Evolutionary conservation across 2,797 vertebrate species (phyloP).

Genomic region (Parauchenoglanis ngamensis): DNA sequence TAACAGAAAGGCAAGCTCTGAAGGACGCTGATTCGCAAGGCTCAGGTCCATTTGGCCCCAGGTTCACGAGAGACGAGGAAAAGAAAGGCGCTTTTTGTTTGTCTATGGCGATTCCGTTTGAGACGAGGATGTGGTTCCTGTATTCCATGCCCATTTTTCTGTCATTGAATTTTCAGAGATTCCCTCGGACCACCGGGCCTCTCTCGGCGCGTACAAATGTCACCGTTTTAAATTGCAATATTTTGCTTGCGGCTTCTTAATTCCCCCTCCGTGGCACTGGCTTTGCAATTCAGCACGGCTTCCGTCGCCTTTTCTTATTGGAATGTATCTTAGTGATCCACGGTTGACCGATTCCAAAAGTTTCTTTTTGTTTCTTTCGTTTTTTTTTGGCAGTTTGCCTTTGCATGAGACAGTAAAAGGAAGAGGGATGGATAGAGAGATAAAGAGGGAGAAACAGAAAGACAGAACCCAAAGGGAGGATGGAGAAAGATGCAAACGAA

Average conservation of each 20-base stretch:
- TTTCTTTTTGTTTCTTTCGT: conserved; percentile 22
- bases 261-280: conserved; percentile 72
- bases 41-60: conserved; percentile 69
- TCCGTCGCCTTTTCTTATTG: conserved; percentile 68
- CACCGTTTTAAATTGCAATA: conserved; percentile 61
- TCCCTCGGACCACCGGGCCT: conserved; percentile 26
- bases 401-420: conserved; percentile 41
- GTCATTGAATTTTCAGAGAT: not conserved
- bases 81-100: conserved; percentile 71
- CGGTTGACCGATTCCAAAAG: conserved; percentile 59
- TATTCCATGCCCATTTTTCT: conserved; percentile 7
- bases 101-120: conserved; percentile 62
- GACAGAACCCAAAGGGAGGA: conserved; percentile 4
- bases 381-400: conserved; percentile 43
- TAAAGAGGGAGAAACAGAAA: conserved; percentile 13
- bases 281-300: conserved; percentile 74
- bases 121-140: conserved; percentile 58
- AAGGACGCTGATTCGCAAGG: conserved; percentile 58
- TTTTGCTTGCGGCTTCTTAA: conserved; percentile 56
- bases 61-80: conserved; percentile 67
- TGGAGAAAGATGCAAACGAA: conserved; percentile 25
- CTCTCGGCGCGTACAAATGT: conserved; percentile 60
- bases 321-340: conserved; percentile 79
- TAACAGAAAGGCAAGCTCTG: conserved; percentile 54
- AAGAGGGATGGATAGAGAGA: conserved; percentile 27